Evolutionary conservation across 2,113 vertebrate genomes (phyloP).

Genomic region (Cheirogaleus medius): DNA sequence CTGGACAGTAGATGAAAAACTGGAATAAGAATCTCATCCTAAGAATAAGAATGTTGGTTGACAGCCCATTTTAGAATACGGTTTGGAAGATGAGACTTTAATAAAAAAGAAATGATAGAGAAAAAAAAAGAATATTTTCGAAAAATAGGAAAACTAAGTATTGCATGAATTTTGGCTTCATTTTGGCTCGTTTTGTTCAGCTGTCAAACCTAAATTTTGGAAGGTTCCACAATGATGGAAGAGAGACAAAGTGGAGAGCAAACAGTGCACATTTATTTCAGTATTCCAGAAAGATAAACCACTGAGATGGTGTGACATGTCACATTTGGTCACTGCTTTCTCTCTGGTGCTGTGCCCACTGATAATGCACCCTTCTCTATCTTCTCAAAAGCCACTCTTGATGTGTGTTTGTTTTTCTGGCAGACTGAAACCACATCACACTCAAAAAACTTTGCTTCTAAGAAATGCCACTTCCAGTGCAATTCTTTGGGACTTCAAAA

Average conservation of each 20-base stretch:
- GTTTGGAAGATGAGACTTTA: background rate
- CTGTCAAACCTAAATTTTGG: background rate
- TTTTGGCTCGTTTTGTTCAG: background rate
- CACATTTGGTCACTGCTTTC: background rate
- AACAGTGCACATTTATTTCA: background rate
- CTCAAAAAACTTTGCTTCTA: background rate
- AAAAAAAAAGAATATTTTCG: background rate
- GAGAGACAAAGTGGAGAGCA: background rate
- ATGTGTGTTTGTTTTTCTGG: background rate
- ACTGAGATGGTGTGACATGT: background rate
- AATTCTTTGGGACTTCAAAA: background rate
- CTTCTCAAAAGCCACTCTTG: background rate
- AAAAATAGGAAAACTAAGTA: background rate
- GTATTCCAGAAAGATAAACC: background rate
- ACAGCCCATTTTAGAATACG: background rate
- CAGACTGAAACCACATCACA: background rate
- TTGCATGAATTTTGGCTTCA: background rate
- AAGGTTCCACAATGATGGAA: background rate
- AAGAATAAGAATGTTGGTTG: background rate
- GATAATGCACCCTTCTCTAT: background rate
- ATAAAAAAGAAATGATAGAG: background rate
- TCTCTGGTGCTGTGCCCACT: too few relatives aligned
- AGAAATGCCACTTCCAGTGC: background rate
- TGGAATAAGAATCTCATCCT: background rate
- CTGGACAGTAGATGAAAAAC: background rate